Evolutionary conservation across 2,113 vertebrate species (phyloP).

Genomic region (Xenopus tropicalis): DNA sequence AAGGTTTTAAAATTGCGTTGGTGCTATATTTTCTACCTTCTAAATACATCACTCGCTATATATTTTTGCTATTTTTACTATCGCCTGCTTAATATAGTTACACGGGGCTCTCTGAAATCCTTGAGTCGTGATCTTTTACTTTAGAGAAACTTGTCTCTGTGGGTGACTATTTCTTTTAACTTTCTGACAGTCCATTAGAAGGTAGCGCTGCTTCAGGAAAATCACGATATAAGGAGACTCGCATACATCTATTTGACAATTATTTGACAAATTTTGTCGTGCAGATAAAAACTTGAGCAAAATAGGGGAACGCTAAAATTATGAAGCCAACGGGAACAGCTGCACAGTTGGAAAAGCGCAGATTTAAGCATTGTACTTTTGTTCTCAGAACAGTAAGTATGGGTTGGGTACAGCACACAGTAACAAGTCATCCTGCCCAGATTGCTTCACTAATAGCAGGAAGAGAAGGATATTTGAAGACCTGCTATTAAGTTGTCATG

Average conservation of each 20-base stretch:
- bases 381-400: constrained; percentile 16
- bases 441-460: constrained; percentile 42
- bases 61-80: too few species aligned
- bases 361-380: constrained; percentile 29
- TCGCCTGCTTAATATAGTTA: too few species aligned
- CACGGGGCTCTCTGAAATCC: too few species aligned
- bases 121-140: too few species aligned
- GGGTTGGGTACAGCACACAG: constrained; percentile 20
- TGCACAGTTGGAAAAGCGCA: neutral
- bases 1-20: too few species aligned
- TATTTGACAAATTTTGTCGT: neutral
- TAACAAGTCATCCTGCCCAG: constrained; percentile 28
- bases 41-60: too few species aligned
- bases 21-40: too few species aligned
- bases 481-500: constrained; percentile 45
- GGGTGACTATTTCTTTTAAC: neutral
- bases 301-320: constrained; percentile 14
- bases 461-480: constrained; percentile 44
- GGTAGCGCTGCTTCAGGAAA: neutral
- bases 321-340: constrained; percentile 10
- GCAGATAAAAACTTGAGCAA: neutral
- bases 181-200: neutral
- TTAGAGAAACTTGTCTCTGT: neutral
- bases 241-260: neutral
- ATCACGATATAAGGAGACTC: neutral